Evolutionary conservation across 2,888 invertebrate genomes (phyloP).

Genomic region (Coremacera marginata): DNA sequence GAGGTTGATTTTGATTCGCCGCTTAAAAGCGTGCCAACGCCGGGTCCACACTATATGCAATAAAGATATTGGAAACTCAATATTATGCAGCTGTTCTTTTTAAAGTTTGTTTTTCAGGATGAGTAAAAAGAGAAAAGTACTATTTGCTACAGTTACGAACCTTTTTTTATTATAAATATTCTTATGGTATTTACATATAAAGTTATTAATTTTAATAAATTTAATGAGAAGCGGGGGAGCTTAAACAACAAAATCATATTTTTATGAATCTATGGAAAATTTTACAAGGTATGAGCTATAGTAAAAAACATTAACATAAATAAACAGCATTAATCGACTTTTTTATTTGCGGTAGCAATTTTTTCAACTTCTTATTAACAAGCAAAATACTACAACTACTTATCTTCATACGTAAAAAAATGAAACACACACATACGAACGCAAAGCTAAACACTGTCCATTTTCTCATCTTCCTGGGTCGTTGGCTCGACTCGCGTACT

Average conservation of each 20-base stretch:
- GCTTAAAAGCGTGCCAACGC: slow-evolving; percentile 86
- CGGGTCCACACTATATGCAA: slow-evolving; percentile 75
- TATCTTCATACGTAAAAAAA: neutral
- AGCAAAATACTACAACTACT: neutral
- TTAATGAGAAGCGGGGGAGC: neutral
- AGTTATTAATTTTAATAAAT: slow-evolving; percentile 7
- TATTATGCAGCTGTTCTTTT: neutral
- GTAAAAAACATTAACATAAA: slow-evolving; percentile 1
- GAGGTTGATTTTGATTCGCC: slow-evolving; percentile 85
- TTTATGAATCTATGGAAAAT: slow-evolving; percentile 9
- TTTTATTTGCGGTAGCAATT: neutral
- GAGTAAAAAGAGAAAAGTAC: neutral
- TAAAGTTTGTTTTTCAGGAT: neutral
- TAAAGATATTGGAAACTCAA: slow-evolving; percentile 20
- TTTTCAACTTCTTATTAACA: neutral
- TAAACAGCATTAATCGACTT: neutral
- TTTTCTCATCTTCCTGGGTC: neutral
- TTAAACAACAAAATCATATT: neutral
- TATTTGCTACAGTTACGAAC: neutral
- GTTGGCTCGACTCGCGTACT: neutral
- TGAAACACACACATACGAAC: no score
- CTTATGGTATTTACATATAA: slow-evolving; percentile 28
- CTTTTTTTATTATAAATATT: slow-evolving; percentile 28
- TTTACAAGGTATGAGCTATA: slow-evolving; percentile 10
- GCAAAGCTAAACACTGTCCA: slow-evolving; percentile 11